Evolutionary conservation across 2,797 vertebrate species (phyloP).

Genomic region (Poliocrania exsul): DNA sequence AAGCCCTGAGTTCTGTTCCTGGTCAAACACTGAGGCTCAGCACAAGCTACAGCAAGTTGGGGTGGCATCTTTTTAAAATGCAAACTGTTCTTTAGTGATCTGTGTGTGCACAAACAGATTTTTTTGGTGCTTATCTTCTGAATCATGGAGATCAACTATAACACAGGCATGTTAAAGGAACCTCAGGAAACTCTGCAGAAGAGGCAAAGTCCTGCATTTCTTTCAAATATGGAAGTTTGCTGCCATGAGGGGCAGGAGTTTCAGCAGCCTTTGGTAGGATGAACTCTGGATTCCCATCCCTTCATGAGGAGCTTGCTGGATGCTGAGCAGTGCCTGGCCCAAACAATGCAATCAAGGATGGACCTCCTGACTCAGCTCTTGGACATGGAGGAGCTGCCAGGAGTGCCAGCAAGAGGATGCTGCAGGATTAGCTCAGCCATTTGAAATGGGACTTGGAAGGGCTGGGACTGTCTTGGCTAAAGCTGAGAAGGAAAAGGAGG

Average conservation of each 20-base stretch:
- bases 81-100: not conserved
- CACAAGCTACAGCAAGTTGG: not conserved
- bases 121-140: not conserved
- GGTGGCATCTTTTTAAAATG: not conserved
- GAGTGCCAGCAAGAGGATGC: constrained; percentile 64
- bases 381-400: constrained; percentile 56
- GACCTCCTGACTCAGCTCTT: constrained; percentile 75
- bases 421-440: constrained; percentile 75
- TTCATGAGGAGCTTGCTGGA: constrained; percentile 71
- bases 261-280: not conserved
- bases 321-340: constrained; percentile 75
- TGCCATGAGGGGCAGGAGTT: not conserved
- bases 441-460: constrained; percentile 62
- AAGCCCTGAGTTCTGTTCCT: not conserved
- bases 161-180: not conserved
- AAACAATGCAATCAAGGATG: constrained; percentile 77
- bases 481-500: constrained; percentile 82
- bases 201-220: not conserved
- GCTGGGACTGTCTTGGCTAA: constrained; percentile 74
- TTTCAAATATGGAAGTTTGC: not conserved
- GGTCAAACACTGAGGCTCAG: not conserved
- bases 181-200: not conserved
- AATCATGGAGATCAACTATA: not conserved
- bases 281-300: not conserved
- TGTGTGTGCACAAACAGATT: not conserved